Base-by-base conservation (phyloP, 2,113 vertebrate genomes). In the Phylloscopus trochilus region DNA sequence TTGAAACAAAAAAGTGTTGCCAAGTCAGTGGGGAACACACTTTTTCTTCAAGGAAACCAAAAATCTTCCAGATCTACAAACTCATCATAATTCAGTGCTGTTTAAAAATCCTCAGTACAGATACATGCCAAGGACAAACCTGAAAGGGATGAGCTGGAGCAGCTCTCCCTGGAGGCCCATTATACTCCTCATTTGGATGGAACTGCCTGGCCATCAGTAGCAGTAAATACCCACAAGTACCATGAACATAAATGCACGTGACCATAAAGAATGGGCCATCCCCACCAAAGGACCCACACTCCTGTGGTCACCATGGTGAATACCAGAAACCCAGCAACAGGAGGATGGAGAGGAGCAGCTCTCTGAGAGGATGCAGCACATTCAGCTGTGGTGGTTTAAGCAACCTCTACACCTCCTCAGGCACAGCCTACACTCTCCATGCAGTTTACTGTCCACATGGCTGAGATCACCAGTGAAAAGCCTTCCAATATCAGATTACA, bases 71-170 rank as follows among this genome's bases (percentile, higher is more conserved):
- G 27, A 5, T 51, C n/a, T 63, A 52, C 15, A 67, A 66, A 62
- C 7, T 15, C 3, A 0, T 21, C 75, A 53, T 16, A 62, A 35
- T 11, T 22, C 24, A 67, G 43, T 1, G 0, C 9, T 67, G n/a
- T 44, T 79, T 35, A 46, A 56, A 62, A 75, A 33, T 1, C 30
- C 20, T n/a, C 23, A 51, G 33, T 33, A 63, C 35, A 74, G 47
- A 14, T 27, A 44, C 7, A 37, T 11, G 17, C 15, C 11, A 49
- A 81, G 58, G 58, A 60, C 6, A 56, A 46, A 55, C 15, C 15
- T 46, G 20, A 35, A 59, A 47, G n/a, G 11, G 37, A n/a, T 58
- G 46, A 69, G 35, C 13, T 30, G 26, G 55, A 85, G 12, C 30
- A 69, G 43, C 26, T 30, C 44, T 68, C 28, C 39, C 10, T 47